Evolutionary conservation across 35 echinoderm and acorn worm genomes (phyloP), one percentile per base, ranked within the genome.

Genomic region (Heliocidaris tuberculata): DNA sequence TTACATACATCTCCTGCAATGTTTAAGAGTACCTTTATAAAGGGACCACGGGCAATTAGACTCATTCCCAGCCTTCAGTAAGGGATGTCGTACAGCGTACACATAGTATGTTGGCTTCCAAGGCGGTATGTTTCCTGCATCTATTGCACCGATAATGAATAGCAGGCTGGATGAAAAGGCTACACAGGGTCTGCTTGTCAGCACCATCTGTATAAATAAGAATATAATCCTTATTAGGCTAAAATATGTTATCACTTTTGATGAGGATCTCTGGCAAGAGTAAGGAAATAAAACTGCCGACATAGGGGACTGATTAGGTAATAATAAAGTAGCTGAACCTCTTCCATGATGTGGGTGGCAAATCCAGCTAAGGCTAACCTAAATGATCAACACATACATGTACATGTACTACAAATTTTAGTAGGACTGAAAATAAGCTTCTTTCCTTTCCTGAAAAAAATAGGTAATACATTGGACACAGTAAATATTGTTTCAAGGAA

Each of bases 11-110:
- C 52, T 56, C 2, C 52, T 56, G 52, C 52, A 56, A 56, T 52
- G 50, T 0, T 10, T 52, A 52, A 0, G 6, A 52, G 50, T 52
- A 52, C 50, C 50, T 52, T 7, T 8, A 52, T 52, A 52, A 52
- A 56, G 52, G 9, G 52, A 56, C 52, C 11, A 56, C 10, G 1
- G 1, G 52, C 9, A 9, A 56, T 56, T 94, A 94, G 88, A 49
- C 49, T 97, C 49, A 97, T 95, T 99, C 97, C 98, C 98, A 99
- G 29, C 98, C 98, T 9, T 96, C 96, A 48, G 95, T 60, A 56
- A 99, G 94, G 59, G 94, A 96, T 13, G 96, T 27, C 6, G 97
- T 90, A 59, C 98, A 99, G 32, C 98, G 93, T 48, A 94, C 94
- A 93, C 98, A 99, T 16, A 97, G 97, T 54, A 94, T 87, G 17